Base-by-base conservation (phyloP, 2,797 vertebrate species). In the Tapera naevia region DNA sequence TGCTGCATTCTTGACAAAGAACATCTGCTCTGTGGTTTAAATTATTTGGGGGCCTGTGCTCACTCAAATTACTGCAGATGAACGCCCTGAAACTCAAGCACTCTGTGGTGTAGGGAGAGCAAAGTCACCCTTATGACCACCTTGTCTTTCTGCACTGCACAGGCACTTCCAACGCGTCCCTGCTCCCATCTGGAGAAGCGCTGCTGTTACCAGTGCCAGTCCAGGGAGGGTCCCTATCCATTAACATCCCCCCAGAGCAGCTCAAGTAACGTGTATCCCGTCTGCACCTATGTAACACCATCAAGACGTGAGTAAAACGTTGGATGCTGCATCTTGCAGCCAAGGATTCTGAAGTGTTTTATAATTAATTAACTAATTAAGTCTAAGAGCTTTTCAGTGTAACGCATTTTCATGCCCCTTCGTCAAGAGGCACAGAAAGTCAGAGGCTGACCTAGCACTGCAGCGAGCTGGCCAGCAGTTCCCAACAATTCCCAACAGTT, bases 301-400 rank as follows among this genome's bases (percentile, higher is more conserved):
- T 89, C 85, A 62, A 76, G 58, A 56, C 0, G 17, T 88, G 86
- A 93, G 76, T 76, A 92, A 87, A 4, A 56, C 1, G 0, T 28
- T 73, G 18, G 83, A 86, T 83, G 96, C 91, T 89, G 88, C 72
- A 87, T 75, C 92, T 95, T 60, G 93, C 92, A 97, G 97, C 89
- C 10, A 66, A 95, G 88, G 69, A 92, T 95, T 89, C 88, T 86
- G 39, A 78, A 91, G 89, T 73, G 78, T 80, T 95, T 84, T 76
- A 94, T 89, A 94, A 87, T 93, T 86, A 91, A 94, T 67, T 89
- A 80, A 94, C 96, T 97, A 95, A 92, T 91, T 91, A 95, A 84
- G 80, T 27, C 67, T 95, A 53, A 74, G 61, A 81, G 72, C 37
- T 17, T 61, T 95, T 86, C 87, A 75, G 80, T 81, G 84, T 30